These are phyloP conservation scores for Casuarius casuarius DNA, from an alignment of 2,113 vertebrate species.

Conservation along the genomic window DNA sequence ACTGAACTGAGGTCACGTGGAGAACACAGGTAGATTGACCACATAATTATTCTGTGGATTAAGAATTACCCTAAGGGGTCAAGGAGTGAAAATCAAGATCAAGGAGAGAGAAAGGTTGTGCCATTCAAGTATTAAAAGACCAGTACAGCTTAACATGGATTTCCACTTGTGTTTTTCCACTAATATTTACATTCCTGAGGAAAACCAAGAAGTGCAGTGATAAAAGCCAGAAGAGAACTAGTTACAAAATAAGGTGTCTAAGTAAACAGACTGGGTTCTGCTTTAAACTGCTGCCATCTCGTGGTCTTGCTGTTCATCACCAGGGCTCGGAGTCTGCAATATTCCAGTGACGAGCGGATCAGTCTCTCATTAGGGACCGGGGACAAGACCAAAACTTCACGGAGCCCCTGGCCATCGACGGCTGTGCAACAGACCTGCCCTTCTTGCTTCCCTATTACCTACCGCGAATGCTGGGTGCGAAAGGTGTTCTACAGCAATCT, in stretches of 20 bases:
- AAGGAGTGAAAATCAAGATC: neutral
- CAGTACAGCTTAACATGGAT: neutral
- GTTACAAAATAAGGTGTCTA: neutral
- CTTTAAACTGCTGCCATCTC: conserved; percentile 58
- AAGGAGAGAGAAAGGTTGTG: neutral
- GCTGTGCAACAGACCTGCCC: neutral
- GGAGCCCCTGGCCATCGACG: neutral
- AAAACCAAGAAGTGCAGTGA: neutral
- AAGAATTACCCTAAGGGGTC: neutral
- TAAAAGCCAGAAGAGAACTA: neutral
- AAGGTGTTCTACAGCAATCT: accelerated
- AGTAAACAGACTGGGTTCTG: neutral
- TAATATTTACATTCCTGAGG: conserved; percentile 25
- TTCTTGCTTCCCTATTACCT: neutral
- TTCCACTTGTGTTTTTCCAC: neutral
- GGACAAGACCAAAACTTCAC: neutral
- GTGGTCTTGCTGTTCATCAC: conserved; percentile 1
- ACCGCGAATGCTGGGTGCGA: neutral
- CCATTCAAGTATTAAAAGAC: neutral
- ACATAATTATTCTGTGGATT: neutral
- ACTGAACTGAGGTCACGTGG: neutral
- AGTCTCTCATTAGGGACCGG: neutral
- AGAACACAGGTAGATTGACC: neutral
- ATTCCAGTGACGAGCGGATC: accelerated
- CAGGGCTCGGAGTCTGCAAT: neutral